Base-by-base conservation (phyloP, 2,888 invertebrate genomes). In the Drosophila cognata region DNA sequence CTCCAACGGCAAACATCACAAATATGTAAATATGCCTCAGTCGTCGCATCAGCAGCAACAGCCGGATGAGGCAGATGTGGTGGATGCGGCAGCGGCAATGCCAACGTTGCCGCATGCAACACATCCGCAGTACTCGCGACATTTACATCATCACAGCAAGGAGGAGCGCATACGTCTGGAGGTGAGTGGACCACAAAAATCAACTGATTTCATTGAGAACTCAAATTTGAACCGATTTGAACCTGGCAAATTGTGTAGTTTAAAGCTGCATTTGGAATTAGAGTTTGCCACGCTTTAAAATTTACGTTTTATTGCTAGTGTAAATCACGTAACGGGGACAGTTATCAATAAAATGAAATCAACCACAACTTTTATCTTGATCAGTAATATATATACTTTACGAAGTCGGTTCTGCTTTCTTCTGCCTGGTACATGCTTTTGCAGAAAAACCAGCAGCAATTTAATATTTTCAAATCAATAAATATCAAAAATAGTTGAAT, bases 111-210 rank as follows among this genome's bases (percentile, higher is more conserved):
- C 81, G 57, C 80, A 81, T 69, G 81, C 68, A 50, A 59, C 74
- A 51, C 77, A 74, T 66, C 58, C 71, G 13, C 86, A 74, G 50
- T 77, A 78, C n/a, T 82, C 83, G 48, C 80, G 87, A 18, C 87
- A 85, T 77, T 73, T 84, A 72, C 82, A 84, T 67, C 88, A 88
- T 48, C 80, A 84, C 73, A 78, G 65, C 70, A 83, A 77, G 59
- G 88, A 92, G 60, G 92, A 93, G 63, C 92, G 92, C 71, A 92
- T 93, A 71, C 92, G 92, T 60, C 81, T 93, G 72, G 93, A 93
- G 92, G 93, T 93, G 77, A 91, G 89, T 89, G 13, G 21, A 18
- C 28, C 50, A 50, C 33, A 50, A 50, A 50, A 29, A 16, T 50
- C 28, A 28, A 50, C 28, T 10, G 31, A 55, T 36, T 59, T 38